Base-by-base conservation (phyloP, 2,888 invertebrate species). In the Melieria omissa region DNA sequence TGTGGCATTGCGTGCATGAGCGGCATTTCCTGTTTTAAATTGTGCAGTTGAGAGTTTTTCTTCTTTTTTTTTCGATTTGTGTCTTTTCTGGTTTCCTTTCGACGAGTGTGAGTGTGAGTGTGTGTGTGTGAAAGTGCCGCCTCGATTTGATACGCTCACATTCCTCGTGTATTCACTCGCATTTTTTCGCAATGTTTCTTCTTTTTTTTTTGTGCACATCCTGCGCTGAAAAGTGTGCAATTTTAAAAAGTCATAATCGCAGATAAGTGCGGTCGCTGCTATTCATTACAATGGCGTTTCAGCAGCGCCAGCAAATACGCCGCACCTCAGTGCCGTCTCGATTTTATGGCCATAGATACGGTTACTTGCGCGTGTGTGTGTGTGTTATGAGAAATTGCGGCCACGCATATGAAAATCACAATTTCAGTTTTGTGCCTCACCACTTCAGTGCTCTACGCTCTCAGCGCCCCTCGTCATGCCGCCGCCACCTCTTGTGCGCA, bases 1-100 rank as follows among this genome's bases (percentile, higher is more conserved):
- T 42, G 8, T 64, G 46, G 62, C 75, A 77, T 75, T 76, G 78
- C 75, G 74, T 77, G 76, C 74, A 68, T 74, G 76, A 78, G 79
- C 77, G 83, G 82, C 78, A 80, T 82, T 83, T 84, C 84, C 84
- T 85, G 84, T 83, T 85, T 83, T 80, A 82, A 84, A 84, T 85
- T 82, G 84, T 77, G 64, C 72, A 72, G 68, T 52, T 73, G 61
- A n/a, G 52, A 61, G 8, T 44, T 62, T 62, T n/a, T 52, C 54
- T 44, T 29, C 29, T 29, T 29, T 29, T 29, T 29, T n/a, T 52
- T n/a, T 49, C 12, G 9, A 12, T 49, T 10, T 52, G 10, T 5
- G 14, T 52, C 14, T 52, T 52, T 52, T 12, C 10, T 52, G 10
- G 52, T 29, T 29, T 29, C 29, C 29, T 29, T 29, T 29, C 29